Evolutionary conservation across 2,113 vertebrate species (phyloP), one percentile per base, ranked within the genome.

Genomic region (Microtus pennsylvanicus): DNA sequence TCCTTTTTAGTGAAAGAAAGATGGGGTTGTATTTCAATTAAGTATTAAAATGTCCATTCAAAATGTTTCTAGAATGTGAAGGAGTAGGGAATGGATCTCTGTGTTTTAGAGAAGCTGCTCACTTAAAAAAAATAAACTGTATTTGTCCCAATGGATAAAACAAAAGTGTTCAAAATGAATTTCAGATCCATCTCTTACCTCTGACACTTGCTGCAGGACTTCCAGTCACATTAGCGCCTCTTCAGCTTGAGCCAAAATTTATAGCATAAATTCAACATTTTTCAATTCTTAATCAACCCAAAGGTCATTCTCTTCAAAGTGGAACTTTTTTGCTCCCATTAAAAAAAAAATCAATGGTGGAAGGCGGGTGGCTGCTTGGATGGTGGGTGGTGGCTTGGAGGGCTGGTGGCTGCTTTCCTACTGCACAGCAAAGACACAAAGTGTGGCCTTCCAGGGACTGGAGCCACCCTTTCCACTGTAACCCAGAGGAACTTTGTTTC

Each of bases 231-330:
- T 93, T 96, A 95, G 78, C 0, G 0, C 89, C 93, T 95, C 80
- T 97, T 98, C 82, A 92, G 77, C 63, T 91, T 96, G 9, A 93
- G 75, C n/a, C 77, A 87, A 28, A 97, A 87, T 95, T 98, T 97
- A 91, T 95, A 94, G 77, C 87, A 96, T 83, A 96, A 98, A 97
- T 45, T 88, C 55, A 98, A 47, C 96, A 95, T 95, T 96, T 95
- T 0, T 91, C 96, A 97, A 96, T 94, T 65, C 26, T 74, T 96
- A 96, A 45, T 87, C 78, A 97, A 89, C 90, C 38, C 33, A 95
- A 95, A 65, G 95, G 87, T 97, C 82, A 96, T 97, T 82, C 42
- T 97, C 95, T 81, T 98, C 87, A 74, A 92, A 95, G 95, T 92
- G 47, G 7, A 92, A 81, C 82, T 97, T 96, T 97, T 81, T 95